Percentiles rank a stretch among this genome's conserved stretches.
These are phyloP conservation scores for Drosophila ananassae DNA, from an alignment of 1,140 invertebrate genomes.

Conservation along the genomic window DNA sequence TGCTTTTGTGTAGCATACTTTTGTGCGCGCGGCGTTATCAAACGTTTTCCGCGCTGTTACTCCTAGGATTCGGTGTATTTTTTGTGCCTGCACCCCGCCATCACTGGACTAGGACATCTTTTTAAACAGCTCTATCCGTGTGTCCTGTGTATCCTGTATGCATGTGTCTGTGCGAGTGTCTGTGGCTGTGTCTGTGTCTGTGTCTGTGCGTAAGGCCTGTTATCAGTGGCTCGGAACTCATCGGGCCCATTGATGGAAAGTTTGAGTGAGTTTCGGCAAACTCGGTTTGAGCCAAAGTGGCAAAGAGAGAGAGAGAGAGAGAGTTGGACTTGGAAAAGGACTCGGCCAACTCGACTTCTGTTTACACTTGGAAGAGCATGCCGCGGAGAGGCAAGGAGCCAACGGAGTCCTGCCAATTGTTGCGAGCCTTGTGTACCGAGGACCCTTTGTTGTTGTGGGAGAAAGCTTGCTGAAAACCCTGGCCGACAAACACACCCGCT, in stretches of 20 bases:
- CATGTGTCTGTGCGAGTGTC: conserved; percentile 16
- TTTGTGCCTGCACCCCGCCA: conserved; percentile 5
- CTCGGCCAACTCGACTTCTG: conserved; percentile 43
- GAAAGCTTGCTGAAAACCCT: conserved; percentile 62
- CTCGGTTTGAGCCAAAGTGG: conserved; percentile 30
- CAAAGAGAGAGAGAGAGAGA: too few species aligned
- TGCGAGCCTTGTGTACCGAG: conserved; percentile 63
- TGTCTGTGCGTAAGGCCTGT: conserved; percentile 44
- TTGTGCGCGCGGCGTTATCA: conserved; percentile 73
- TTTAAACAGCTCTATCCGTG: conserved; percentile 60
- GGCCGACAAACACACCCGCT: conserved; percentile 2
- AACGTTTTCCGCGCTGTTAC: conserved; percentile 80
- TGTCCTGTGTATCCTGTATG: not conserved
- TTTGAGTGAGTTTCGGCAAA: conserved; percentile 64
- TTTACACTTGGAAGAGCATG: conserved; percentile 73
- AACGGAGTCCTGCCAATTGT: conserved; percentile 71
- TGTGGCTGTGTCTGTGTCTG: conserved; percentile 8
- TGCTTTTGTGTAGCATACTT: conserved; percentile 71
- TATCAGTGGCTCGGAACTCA: conserved; percentile 74
- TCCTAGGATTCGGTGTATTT: conserved; percentile 43
- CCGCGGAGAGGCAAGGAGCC: conserved; percentile 4
- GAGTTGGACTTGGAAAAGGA: not conserved
- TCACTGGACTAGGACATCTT: conserved; percentile 50
- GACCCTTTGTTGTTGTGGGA: conserved; percentile 44
- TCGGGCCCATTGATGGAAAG: conserved; percentile 74